Percentiles rank a stretch among this genome's conserved stretches.
phyloP scores from a whole-genome alignment of 2,888 invertebrate species.

The Acanthosoma haemorrhoidale region DNA sequence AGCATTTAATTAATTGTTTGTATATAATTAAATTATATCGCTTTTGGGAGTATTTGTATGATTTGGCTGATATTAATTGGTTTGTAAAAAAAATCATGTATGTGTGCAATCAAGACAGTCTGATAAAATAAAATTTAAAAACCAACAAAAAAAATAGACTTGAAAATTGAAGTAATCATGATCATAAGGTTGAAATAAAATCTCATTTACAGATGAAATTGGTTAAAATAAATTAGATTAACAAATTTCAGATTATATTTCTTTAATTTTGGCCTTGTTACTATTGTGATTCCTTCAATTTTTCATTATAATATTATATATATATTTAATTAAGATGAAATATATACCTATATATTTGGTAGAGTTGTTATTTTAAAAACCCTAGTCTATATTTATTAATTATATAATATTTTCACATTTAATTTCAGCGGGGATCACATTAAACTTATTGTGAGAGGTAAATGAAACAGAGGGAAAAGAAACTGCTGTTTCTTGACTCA shows the following conservation, averaged over 20 bases:
- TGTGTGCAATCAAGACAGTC: not conserved
- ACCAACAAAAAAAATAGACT: not conserved
- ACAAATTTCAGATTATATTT: not conserved
- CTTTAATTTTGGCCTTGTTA: not conserved
- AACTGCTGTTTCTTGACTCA: no score
- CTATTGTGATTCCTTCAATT: not conserved
- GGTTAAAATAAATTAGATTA: no score
- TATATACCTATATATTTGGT: not conserved
- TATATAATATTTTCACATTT: no score
- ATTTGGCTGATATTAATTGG: not conserved
- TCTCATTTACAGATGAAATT: no score
- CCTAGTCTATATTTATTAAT: no score
- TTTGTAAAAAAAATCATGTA: constrained; percentile 3
- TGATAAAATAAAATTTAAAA: not conserved
- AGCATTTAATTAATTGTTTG: constrained; percentile 14
- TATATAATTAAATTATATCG: constrained; percentile 9
- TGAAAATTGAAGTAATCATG: constrained; percentile 5
- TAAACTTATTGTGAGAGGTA: no score
- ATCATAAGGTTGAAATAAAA: not conserved
- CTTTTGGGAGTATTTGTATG: not conserved
- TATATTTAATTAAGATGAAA: not conserved
- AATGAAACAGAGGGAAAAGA: no score
- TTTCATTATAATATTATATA: not conserved
- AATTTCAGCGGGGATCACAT: no score
- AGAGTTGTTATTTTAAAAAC: not conserved